Base-by-base conservation (phyloP, 2,113 vertebrate genomes). In the Archocentrus centrarchus region DNA sequence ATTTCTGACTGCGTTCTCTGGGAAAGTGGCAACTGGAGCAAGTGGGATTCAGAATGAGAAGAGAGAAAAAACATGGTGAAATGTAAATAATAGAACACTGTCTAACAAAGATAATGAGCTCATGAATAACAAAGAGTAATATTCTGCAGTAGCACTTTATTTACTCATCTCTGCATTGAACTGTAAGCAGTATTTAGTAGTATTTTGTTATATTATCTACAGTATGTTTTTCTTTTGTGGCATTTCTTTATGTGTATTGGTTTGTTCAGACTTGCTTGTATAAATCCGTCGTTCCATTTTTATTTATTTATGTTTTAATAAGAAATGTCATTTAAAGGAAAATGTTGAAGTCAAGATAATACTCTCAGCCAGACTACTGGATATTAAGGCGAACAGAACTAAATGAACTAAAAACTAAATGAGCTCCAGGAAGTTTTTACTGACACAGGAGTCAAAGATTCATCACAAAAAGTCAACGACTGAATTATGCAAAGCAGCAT, bases 21-120 rank as follows among this genome's bases (percentile, higher is more conserved):
- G 61, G 59, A 84, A 86, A 85, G 68, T 55, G 27, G 27, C 22
- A 77, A 86, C 35, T 63, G 68, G 77, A 82, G 27, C 59, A 81
- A 83, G 59, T 20, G n/a, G 50, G 37, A 53, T 82, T 75, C 3
- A 24, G 20, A 83, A 75, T 22, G 47, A 53, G 9, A 57, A 7
- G 8, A 22, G 20, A 68, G 20, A 8, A 27, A 47, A 68, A 55
- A 79, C 58, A 22, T 20, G 10, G 32, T n/a, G 7, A 47, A 76
- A 84, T 61, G 3, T 35, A 22, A 11, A 64, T 84, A 11, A 77
- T 78, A 18, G 77, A 85, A 82, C 44, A 22, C 27, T n/a, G 53
- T 60, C 35, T 60, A 32, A 79, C 50, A 73, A 75, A 50, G 17
- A 37, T 58, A 59, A 85, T 63, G 41, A 78, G n/a, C 47, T 82